Evolutionary conservation across 2,888 invertebrate genomes (phyloP).

Genomic region (Zootermopsis nevadensis): DNA sequence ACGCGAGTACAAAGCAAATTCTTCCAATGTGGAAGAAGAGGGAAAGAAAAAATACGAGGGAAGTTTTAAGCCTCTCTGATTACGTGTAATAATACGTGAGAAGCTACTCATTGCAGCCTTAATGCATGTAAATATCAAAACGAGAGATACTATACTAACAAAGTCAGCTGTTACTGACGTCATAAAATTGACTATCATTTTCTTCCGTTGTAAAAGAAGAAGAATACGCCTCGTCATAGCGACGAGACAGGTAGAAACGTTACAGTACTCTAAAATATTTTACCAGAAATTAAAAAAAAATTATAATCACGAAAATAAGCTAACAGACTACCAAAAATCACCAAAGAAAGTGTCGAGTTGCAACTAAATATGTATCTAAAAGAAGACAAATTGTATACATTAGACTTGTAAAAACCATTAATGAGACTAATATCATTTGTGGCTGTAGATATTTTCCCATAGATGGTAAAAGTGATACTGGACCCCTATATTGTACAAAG

Average conservation of each 20-base stretch:
- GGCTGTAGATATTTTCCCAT: too few relatives aligned
- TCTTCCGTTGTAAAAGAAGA: neutral
- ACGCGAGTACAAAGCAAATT: conserved; percentile 19
- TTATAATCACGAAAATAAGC: too few relatives aligned
- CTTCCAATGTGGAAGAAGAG: conserved; percentile 9
- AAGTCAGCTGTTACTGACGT: neutral
- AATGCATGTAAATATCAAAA: neutral
- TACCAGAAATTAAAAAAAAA: neutral
- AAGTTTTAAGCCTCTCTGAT: neutral
- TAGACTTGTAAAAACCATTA: too few relatives aligned
- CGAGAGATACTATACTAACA: neutral
- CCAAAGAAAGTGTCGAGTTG: too few relatives aligned
- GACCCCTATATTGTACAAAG: too few relatives aligned
- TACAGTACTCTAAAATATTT: neutral
- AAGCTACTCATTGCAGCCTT: neutral
- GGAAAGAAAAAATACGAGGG: neutral
- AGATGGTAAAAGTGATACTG: too few relatives aligned
- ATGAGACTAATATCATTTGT: too few relatives aligned
- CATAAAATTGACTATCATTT: neutral
- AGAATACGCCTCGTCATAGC: neutral
- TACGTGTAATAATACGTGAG: neutral
- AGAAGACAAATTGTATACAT: too few relatives aligned
- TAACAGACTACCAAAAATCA: too few relatives aligned
- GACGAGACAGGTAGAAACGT: neutral
- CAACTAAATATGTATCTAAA: too few relatives aligned